A percentile compares a stretch with the other conserved stretches of the same genome.
These are phyloP conservation scores for Glareola pratincola DNA, from an alignment of 2,113 vertebrate species.

Conservation along the genomic window DNA sequence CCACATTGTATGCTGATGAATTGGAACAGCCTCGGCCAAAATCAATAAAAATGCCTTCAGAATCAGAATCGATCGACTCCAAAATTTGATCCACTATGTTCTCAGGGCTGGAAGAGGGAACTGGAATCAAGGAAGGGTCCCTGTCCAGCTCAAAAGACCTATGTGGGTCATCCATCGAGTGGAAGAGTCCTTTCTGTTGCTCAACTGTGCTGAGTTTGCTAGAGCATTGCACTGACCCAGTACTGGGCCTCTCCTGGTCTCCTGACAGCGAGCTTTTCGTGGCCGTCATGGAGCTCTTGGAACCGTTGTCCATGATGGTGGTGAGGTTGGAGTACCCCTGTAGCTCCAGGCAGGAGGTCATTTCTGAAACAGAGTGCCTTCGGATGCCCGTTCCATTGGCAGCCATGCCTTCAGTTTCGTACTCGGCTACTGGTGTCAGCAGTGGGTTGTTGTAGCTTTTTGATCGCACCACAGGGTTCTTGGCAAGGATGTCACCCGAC, in stretches of 20 bases:
- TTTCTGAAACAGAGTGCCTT: slow-evolving; percentile 90
- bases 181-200: slow-evolving; percentile 62
- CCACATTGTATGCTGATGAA: slow-evolving; percentile 60
- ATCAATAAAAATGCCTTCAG: slow-evolving; percentile 91
- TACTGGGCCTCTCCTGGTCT: slow-evolving; percentile 31
- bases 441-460: slow-evolving; percentile 94
- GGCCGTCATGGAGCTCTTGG: slow-evolving; percentile 54
- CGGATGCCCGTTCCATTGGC: slow-evolving; percentile 71
- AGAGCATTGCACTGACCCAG: background rate
- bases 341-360: slow-evolving; percentile 87
- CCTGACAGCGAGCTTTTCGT: background rate
- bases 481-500: slow-evolving; percentile 71
- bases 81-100: slow-evolving; percentile 79
- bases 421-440: slow-evolving; percentile 89
- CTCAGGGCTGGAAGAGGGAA: slow-evolving; percentile 82
- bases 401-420: slow-evolving; percentile 75
- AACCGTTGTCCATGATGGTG: slow-evolving; percentile 59
- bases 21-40: slow-evolving; percentile 76
- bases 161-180: background rate
- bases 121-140: slow-evolving; percentile 67
- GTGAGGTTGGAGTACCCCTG: slow-evolving; percentile 72
- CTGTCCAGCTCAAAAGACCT: slow-evolving; percentile 68
- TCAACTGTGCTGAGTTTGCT: slow-evolving; percentile 33
- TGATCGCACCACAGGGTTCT: slow-evolving; percentile 90
- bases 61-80: slow-evolving; percentile 85